These are phyloP conservation scores for Deilephila porcellus DNA, from an alignment of 2,888 invertebrate species.

Conservation along the genomic window DNA sequence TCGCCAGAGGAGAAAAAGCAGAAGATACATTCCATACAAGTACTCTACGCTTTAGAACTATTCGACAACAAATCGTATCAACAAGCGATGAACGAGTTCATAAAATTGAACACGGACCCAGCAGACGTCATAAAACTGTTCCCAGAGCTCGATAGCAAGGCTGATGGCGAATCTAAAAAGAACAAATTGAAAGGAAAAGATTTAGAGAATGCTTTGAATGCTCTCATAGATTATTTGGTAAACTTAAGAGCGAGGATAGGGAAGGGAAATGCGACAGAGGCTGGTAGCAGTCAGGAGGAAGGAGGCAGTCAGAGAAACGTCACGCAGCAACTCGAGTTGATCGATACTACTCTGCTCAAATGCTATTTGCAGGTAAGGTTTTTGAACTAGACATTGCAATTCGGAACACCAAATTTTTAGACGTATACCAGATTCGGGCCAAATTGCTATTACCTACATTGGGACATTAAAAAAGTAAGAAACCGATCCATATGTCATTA, in stretches of 20 bases:
- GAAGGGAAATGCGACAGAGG: conserved; percentile 58
- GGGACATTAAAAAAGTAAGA: background rate
- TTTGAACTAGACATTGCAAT: background rate
- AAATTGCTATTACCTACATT: background rate
- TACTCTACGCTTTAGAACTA: conserved; percentile 94
- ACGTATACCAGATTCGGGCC: too few relatives aligned
- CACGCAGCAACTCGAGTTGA: conserved; percentile 89
- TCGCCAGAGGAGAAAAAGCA: conserved; percentile 91
- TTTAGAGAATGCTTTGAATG: conserved; percentile 93
- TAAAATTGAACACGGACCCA: conserved; percentile 95
- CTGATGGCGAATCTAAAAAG: conserved; percentile 50
- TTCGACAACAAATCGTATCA: conserved; percentile 95
- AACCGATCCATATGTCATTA: background rate
- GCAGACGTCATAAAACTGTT: conserved; percentile 97
- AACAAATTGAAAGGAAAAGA: conserved; percentile 91
- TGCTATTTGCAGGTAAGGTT: conserved; percentile 94
- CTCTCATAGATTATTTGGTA: conserved; percentile 95
- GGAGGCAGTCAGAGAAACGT: conserved; percentile 61
- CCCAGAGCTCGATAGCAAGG: conserved; percentile 91
- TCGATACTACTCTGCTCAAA: conserved; percentile 98
- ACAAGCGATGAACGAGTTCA: conserved; percentile 96
- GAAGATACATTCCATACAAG: conserved; percentile 94
- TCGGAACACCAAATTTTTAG: too few relatives aligned
- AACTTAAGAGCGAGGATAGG: conserved; percentile 87
- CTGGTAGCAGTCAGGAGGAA: conserved; percentile 43